These are phyloP conservation scores for Protobothrops mucrosquamatus DNA, from an alignment of 2,113 vertebrate species.

Conservation along the genomic window DNA sequence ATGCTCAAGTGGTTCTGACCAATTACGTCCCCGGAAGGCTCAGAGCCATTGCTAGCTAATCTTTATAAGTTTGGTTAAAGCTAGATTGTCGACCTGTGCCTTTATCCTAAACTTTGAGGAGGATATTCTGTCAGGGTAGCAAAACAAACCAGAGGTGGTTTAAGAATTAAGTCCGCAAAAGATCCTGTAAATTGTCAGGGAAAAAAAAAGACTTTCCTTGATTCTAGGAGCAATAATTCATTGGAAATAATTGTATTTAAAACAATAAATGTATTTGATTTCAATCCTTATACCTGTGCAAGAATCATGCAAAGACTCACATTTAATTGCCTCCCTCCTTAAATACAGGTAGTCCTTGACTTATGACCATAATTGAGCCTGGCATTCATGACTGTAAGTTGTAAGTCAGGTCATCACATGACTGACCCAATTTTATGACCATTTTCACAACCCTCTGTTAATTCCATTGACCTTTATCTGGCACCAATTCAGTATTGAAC, in stretches of 20 bases:
- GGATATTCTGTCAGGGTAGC: background rate
- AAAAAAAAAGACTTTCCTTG: background rate
- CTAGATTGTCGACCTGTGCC: background rate
- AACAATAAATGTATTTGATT: background rate
- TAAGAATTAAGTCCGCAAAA: background rate
- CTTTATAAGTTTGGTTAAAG: background rate
- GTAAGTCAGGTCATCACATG: too few species aligned
- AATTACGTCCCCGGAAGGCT: conserved; percentile 40
- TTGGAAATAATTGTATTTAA: background rate
- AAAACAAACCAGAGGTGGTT: background rate
- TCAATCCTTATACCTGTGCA: background rate
- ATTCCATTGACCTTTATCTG: too few species aligned
- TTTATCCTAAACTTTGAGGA: background rate
- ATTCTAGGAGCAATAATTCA: background rate
- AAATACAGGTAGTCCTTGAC: too few species aligned
- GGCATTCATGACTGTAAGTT: too few species aligned
- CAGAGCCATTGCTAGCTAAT: background rate
- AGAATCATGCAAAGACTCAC: background rate
- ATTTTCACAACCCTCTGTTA: too few species aligned
- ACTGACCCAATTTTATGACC: too few species aligned
- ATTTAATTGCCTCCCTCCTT: too few species aligned
- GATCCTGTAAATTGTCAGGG: background rate
- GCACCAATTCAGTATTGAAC: too few species aligned
- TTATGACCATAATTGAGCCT: too few species aligned
- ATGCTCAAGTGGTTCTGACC: conserved; percentile 49